Evolutionary conservation across 2,113 vertebrate genomes (phyloP).

Genomic region (Calypte anna): DNA sequence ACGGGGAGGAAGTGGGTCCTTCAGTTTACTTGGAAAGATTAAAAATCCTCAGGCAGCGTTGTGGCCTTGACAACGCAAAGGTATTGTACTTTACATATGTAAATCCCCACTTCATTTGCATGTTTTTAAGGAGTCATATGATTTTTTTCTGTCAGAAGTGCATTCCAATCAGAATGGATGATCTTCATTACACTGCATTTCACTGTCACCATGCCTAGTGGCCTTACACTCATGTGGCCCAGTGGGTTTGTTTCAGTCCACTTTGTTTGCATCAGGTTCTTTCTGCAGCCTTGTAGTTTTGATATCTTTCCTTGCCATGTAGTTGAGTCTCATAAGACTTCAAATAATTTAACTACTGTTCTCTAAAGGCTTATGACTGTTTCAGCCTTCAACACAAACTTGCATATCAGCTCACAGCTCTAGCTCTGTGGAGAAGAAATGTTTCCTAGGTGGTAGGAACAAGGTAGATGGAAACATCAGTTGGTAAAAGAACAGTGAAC

Average conservation of each 20-base stretch:
- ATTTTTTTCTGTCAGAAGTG: background rate
- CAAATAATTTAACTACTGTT: background rate
- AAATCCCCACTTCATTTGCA: background rate
- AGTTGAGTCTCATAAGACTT: background rate
- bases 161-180: background rate
- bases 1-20: slow-evolving; percentile 91
- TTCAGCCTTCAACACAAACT: background rate
- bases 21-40: slow-evolving; percentile 95
- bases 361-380: background rate
- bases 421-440: background rate
- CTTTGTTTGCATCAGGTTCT: background rate
- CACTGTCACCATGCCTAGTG: background rate
- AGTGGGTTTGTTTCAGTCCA: background rate
- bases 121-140: background rate
- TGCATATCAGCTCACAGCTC: background rate
- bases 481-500: background rate
- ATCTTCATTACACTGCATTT: background rate
- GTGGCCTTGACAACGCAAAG: slow-evolving; percentile 93
- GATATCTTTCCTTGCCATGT: background rate
- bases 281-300: background rate
- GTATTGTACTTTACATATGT: slow-evolving; percentile 68
- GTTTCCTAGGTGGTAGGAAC: background rate
- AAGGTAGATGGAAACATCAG: background rate
- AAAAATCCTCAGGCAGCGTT: slow-evolving; percentile 94
- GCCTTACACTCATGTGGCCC: background rate